A percentile compares a stretch with the other conserved stretches of the same genome.
Conservation (phyloP, 2,888 invertebrate genomes). For the Drosophila greeni region DNA sequence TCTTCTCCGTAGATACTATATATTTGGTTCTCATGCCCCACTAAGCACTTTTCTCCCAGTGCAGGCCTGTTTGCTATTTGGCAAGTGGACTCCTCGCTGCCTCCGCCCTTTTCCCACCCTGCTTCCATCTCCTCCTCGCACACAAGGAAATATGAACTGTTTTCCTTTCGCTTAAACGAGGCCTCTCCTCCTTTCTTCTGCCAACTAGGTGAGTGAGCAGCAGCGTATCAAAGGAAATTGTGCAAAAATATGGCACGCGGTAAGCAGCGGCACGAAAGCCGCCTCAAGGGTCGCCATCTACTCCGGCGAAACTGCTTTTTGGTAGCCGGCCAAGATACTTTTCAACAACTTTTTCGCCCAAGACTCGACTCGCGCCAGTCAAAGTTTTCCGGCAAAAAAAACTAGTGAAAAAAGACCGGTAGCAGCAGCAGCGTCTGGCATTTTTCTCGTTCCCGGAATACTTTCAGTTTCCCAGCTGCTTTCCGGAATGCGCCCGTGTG, state of each 20-base stretch:
- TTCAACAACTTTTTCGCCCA: conserved; percentile 45
- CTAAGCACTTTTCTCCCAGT: neutral
- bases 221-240: conserved; percentile 67
- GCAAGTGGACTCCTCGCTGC: conserved; percentile 34
- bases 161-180: conserved; percentile 41
- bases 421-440: conserved; percentile 41
- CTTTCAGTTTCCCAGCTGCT: conserved; percentile 23
- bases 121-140: neutral
- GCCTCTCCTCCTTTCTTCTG: conserved; percentile 25
- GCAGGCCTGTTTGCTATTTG: conserved; percentile 15
- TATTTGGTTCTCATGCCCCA: neutral
- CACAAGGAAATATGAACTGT: conserved; percentile 49
- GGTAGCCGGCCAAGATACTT: conserved; percentile 50
- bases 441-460: conserved; percentile 21
- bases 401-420: conserved; percentile 32
- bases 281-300: conserved; percentile 39
- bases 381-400: conserved; percentile 42
- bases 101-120: conserved; percentile 5
- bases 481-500: conserved; percentile 10
- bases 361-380: conserved; percentile 32
- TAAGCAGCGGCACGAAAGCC: conserved; percentile 59
- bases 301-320: conserved; percentile 27
- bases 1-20: neutral
- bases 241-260: conserved; percentile 74
- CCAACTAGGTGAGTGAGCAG: conserved; percentile 65